Evolutionary conservation across 2,797 vertebrate genomes (phyloP).

Genomic region (Pipistrellus kuhlii): DNA sequence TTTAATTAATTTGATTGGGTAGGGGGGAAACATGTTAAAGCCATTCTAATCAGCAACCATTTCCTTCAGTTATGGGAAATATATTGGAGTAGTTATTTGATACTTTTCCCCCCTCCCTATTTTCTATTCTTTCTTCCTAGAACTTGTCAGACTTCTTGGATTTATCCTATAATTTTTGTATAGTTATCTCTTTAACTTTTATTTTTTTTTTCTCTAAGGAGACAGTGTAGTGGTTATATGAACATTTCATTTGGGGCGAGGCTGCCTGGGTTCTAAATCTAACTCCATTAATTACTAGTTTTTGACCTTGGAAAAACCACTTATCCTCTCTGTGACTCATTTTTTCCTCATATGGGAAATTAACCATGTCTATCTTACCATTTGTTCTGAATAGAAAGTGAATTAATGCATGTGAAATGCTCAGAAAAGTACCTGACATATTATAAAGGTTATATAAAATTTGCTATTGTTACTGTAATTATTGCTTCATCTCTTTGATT

Average conservation of each 20-base stretch:
- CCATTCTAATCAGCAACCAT: neutral
- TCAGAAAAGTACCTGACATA: neutral
- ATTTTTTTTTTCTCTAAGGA: neutral
- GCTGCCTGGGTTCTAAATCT: neutral
- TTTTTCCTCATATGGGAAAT: neutral
- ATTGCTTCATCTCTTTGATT: neutral
- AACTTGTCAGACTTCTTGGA: neutral
- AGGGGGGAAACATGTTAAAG: neutral
- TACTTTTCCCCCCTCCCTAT: neutral
- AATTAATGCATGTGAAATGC: neutral
- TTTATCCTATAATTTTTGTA: neutral
- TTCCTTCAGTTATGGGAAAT: neutral
- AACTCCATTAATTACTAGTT: neutral
- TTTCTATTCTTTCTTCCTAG: neutral
- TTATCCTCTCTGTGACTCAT: neutral
- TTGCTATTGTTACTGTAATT: neutral
- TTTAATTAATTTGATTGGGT: neutral
- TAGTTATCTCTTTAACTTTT: neutral
- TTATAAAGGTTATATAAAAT: neutral
- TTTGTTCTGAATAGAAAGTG: neutral
- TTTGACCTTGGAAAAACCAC: neutral
- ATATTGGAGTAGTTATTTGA: neutral
- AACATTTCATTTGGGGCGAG: neutral
- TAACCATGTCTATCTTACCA: neutral
- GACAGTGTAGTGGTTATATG: neutral